phyloP scores from a whole-genome alignment of 1,140 invertebrate genomes.

The Bombus turneri region DNA sequence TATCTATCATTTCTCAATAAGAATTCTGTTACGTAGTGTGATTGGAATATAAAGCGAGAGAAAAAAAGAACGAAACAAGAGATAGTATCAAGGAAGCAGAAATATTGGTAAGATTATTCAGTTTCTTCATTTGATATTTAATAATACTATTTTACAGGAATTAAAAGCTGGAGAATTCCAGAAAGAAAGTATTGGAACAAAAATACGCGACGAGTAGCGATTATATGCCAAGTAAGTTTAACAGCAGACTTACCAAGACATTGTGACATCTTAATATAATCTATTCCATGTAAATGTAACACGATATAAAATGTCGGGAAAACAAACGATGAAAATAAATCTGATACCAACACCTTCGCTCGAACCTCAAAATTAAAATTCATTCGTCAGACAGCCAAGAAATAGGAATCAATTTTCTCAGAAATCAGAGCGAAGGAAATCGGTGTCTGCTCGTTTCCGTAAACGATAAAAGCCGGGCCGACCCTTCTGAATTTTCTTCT shows the following conservation, averaged over 20 bases:
- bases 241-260: no score
- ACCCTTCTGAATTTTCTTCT: background rate
- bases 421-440: background rate
- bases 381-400: no score
- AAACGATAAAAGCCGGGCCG: no score
- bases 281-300: no score
- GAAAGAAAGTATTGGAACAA: background rate
- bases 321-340: background rate
- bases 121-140: background rate
- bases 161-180: background rate
- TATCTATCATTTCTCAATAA: background rate
- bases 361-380: background rate
- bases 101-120: background rate
- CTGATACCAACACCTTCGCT: no score
- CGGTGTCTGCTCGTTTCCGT: no score
- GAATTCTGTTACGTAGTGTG: background rate
- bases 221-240: no score
- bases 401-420: background rate
- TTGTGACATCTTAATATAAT: no score
- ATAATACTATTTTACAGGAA: background rate
- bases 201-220: no score
- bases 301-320: no score
- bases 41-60: background rate
- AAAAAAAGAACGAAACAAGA: background rate
- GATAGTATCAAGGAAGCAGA: background rate